Evolutionary conservation across 2,888 invertebrate genomes (phyloP).

Genomic region (Bedellia somnulentella): DNA sequence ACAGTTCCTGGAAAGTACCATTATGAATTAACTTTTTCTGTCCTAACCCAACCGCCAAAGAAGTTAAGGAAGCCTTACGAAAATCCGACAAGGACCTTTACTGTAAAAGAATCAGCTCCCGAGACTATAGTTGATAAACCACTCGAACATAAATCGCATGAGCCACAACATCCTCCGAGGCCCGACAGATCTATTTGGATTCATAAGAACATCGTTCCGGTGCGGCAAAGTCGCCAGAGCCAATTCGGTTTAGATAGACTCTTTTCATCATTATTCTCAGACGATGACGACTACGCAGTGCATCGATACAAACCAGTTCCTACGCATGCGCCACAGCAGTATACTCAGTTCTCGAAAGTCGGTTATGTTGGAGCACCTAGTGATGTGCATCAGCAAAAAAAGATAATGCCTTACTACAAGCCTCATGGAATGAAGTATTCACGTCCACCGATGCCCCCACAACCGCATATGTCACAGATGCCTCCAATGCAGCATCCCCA

Average conservation of each 20-base stretch:
- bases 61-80: constrained; percentile 45
- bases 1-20: constrained; percentile 41
- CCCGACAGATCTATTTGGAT: constrained; percentile 38
- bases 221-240: constrained; percentile 19
- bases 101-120: constrained; percentile 56
- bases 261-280: constrained; percentile 38
- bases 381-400: constrained; percentile 24
- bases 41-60: constrained; percentile 55
- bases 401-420: constrained; percentile 21
- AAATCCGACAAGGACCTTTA: constrained; percentile 64
- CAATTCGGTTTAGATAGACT: constrained; percentile 33
- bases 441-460: constrained; percentile 23
- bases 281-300: constrained; percentile 22
- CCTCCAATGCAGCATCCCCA: constrained; percentile 11
- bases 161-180: constrained; percentile 14
- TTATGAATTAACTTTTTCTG: constrained; percentile 70
- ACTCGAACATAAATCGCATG: constrained; percentile 14
- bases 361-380: constrained; percentile 21
- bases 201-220: constrained; percentile 34
- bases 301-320: constrained; percentile 14
- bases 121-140: constrained; percentile 21
- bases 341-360: constrained; percentile 23
- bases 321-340: neutral
- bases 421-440: constrained; percentile 21
- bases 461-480: constrained; percentile 15